Evolutionary conservation across 2,113 vertebrate species (phyloP), one percentile per base, ranked within the genome.

Genomic region (Syrrhaptes paradoxus): DNA sequence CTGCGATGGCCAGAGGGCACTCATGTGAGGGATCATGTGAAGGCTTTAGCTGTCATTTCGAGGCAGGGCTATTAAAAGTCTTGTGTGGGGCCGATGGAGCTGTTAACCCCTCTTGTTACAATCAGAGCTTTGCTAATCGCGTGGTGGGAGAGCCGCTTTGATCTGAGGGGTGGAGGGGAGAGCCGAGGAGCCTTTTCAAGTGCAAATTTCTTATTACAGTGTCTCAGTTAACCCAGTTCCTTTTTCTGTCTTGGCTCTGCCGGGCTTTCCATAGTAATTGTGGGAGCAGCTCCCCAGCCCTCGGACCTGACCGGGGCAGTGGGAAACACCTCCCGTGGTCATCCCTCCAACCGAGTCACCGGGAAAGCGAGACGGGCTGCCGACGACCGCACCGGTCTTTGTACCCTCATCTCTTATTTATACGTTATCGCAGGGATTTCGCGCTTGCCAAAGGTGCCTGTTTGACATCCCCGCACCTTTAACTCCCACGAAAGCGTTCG

Each of bases 101-200:
- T 96, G 71, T 95, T 95, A 95, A 95, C 89, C 93, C 94, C 95
- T 95, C 96, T 92, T 89, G 87, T 96, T 93, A 62, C 88, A 55
- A 94, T 93, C 92, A 92, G 85, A 95, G 94, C 85, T 79, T 58
- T 85, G 93, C 95, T 96, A 95, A 96, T 95, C 85, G 90, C 86
- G 2, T 87, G 90, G 85, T 87, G 93, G 93, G 89, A 96, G 93
- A 94, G 85, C 82, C 4, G 62, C 95, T 97, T 96, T 96, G 95
- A 95, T 95, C 91, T 86, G 72, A 82, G 87, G 89, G 94, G 89
- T 89, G 93, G 93, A 91, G 85, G 67, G 63, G 63, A 93, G 80
- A 90, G 81, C 34, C 18, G 67, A 90, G 87, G 75, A 67, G 67
- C 85, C 94, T 96, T 96, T 96, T 96, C 96, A 97, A 94, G 89